Base-by-base conservation (phyloP, 2,797 vertebrate genomes). In the Pygocentrus nattereri region DNA sequence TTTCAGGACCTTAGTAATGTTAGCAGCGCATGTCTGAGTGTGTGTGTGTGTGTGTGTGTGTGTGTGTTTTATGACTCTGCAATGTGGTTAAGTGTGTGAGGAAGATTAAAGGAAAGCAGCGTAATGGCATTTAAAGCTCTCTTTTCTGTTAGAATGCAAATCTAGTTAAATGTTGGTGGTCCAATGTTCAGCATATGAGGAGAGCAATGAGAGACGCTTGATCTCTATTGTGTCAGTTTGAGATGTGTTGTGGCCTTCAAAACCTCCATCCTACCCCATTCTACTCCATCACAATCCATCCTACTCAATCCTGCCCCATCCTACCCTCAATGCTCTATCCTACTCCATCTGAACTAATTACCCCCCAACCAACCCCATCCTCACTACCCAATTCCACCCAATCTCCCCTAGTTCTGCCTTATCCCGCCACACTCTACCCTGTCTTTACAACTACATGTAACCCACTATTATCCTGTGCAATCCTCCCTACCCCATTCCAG, bases 91-190 rank as follows among this genome's bases (percentile, higher is more conserved):
- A 74, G 77, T 38, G 31, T 72, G 47, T 76, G 41, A 70, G 27
- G 87, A 84, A 85, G 84, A 87, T 87, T 87, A 87, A 87, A 85
- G 84, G 76, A 77, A 76, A 79, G 68, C 34, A 77, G 62, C 78
- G 56, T 74, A 79, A 70, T 72, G 72, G 83, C 74, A 61, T 74
- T 31, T 82, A 58, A 82, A 77, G 83, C 64, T 56, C 70, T 81
- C 81, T 50, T 56, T 61, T 81, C 80, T 62, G 81, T 83, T 84
- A 76, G 75, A 79, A 69, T 27, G 79, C 31, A 56, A 79, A 78
- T 85, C 86, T 85, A 84, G 76, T 83, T 77, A 77, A 83, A 79
- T 79, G 76, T 78, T 82, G 81, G 86, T 87, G 84, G 86, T 85
- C 84, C 69, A n/a, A n/a, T 15, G 38, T 74, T 82, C 78, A 74